Conservation (phyloP, 2,797 vertebrate genomes). For the Girardinus metallicus region DNA sequence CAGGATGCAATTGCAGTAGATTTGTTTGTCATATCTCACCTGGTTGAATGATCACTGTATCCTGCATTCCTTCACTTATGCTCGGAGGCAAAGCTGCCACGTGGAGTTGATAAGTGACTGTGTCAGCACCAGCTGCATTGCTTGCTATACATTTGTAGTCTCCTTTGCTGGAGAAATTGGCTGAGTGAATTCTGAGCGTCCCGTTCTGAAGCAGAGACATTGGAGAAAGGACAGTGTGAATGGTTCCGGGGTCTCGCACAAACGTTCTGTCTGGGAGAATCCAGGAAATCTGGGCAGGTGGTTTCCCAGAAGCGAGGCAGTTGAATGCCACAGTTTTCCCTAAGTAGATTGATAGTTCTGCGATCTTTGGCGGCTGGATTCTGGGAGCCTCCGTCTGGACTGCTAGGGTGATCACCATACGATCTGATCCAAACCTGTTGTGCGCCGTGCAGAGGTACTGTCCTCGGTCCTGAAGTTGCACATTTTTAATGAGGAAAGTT, state of each 20-base stretch:
- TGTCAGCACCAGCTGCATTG: constrained; percentile 84
- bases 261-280: constrained; percentile 84
- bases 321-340: constrained; percentile 74
- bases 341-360: constrained; percentile 74
- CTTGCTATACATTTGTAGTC: constrained; percentile 86
- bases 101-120: constrained; percentile 81
- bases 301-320: constrained; percentile 80
- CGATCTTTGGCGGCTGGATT: constrained; percentile 66
- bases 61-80: constrained; percentile 71
- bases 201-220: constrained; percentile 79
- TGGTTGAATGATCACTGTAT: constrained; percentile 68
- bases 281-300: constrained; percentile 83
- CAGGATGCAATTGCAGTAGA: not conserved
- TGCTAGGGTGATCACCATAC: constrained; percentile 79
- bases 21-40: constrained; percentile 50
- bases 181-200: constrained; percentile 76
- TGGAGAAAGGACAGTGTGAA: constrained; percentile 46
- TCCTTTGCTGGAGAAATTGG: constrained; percentile 83
- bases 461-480: constrained; percentile 84
- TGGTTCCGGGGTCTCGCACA: constrained; percentile 67
- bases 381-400: constrained; percentile 81
- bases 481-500: constrained; percentile 81
- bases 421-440: constrained; percentile 81
- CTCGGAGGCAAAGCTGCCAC: constrained; percentile 81
- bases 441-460: constrained; percentile 85